Conservation (phyloP, 2,888 invertebrate species). For the Ctenicera cuprea region DNA sequence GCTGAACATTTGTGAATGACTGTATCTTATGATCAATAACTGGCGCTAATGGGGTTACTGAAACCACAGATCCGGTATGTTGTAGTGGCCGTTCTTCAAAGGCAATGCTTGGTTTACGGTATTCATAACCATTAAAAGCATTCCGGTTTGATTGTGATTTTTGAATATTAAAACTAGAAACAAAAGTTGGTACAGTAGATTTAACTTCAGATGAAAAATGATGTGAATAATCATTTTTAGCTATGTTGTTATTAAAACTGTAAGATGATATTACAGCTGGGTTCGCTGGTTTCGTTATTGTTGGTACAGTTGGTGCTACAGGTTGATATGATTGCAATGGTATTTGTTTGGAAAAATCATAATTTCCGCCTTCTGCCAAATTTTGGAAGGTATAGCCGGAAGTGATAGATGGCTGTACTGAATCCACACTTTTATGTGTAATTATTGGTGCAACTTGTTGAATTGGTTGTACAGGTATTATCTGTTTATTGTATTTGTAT, state of each 20-base stretch:
- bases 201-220: not conserved
- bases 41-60: constrained; percentile 5
- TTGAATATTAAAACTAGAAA: constrained; percentile 18
- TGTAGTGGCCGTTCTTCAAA: constrained; percentile 59
- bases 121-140: constrained; percentile 48
- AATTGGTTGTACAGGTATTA: constrained; percentile 5
- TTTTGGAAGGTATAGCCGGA: constrained; percentile 21
- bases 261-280: constrained; percentile 64
- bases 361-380: not conserved
- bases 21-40: not conserved
- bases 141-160: not conserved
- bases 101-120: constrained; percentile 54
- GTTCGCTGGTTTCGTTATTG: constrained; percentile 41
- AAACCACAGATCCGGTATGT: constrained; percentile 5
- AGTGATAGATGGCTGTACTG: constrained; percentile 32
- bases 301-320: not conserved
- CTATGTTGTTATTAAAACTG: constrained; percentile 56
- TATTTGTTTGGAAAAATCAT: not conserved
- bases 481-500: constrained; percentile 4
- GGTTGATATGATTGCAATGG: not conserved
- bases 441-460: not conserved
- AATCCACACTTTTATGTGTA: constrained; percentile 12
- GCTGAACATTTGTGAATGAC: not conserved
- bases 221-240: not conserved
- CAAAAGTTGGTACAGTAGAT: not conserved